Evolutionary conservation across 2,113 vertebrate species (phyloP).

Genomic region (Lates calcarifer): DNA sequence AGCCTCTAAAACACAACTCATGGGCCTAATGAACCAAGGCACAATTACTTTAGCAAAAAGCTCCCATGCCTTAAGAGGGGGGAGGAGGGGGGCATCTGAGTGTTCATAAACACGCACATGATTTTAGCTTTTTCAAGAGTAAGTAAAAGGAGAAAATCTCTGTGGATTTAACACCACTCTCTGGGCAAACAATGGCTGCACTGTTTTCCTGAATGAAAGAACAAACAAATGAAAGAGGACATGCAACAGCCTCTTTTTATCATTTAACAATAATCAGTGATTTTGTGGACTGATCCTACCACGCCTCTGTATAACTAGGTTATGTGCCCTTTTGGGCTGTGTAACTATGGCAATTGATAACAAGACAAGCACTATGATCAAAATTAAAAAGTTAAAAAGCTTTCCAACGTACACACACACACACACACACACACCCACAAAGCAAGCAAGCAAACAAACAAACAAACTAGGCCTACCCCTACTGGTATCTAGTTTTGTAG

Average conservation of each 20-base stretch:
- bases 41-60: constrained; percentile 77
- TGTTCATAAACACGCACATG: constrained; percentile 44
- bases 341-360: neutral
- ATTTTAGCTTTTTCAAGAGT: constrained; percentile 32
- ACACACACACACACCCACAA: neutral
- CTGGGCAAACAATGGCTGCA: neutral
- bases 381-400: neutral
- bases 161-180: constrained; percentile 4
- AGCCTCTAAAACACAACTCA: constrained; percentile 79
- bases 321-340: neutral
- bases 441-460: too few species aligned
- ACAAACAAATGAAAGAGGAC: too few species aligned
- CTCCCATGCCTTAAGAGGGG: constrained; percentile 55
- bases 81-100: constrained; percentile 46
- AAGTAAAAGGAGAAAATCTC: constrained; percentile 6
- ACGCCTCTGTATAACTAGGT: neutral
- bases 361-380: neutral
- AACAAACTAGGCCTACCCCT: too few species aligned
- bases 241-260: neutral
- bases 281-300: neutral
- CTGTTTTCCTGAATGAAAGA: neutral
- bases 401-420: neutral
- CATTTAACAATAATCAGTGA: neutral
- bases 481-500: too few species aligned
- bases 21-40: constrained; percentile 79